A percentile compares a stretch with the other conserved stretches of the same genome.
phyloP scores from a whole-genome alignment of 2,888 invertebrate species.

The Clivina fossor region DNA sequence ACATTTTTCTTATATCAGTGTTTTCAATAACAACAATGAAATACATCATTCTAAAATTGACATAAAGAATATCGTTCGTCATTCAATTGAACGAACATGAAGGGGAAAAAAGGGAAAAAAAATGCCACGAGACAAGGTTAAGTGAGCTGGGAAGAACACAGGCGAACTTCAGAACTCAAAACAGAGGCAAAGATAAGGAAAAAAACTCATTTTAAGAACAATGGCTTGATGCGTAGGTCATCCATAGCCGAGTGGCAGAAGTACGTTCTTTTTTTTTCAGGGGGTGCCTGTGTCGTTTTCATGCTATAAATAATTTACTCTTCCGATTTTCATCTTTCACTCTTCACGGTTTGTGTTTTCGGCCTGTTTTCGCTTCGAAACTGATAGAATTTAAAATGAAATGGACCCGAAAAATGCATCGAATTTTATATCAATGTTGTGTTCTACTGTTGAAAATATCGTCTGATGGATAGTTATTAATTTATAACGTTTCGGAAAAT shows the following conservation, averaged over 20 bases:
- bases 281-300: not conserved
- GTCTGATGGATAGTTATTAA: no score
- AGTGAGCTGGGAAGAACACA: conserved; percentile 1
- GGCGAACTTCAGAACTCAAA: not conserved
- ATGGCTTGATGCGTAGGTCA: no score
- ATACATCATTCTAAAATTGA: no score
- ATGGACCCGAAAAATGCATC: conserved; percentile 7
- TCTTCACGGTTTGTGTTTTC: no score
- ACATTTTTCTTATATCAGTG: no score
- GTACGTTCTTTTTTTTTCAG: no score
- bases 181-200: not conserved
- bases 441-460: not conserved
- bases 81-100: no score
- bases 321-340: no score
- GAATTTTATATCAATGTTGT: not conserved
- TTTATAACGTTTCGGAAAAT: no score
- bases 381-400: conserved; percentile 22
- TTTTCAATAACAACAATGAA: no score
- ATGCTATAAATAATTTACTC: conserved; percentile 16
- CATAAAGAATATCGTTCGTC: no score
- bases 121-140: conserved; percentile 8
- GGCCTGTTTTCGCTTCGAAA: conserved; percentile 9
- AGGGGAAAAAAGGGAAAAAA: no score
- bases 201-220: conserved; percentile 24
- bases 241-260: not conserved